Evolutionary conservation across 2,888 invertebrate genomes (phyloP).

Genomic region (Drosophila neonasuta): DNA sequence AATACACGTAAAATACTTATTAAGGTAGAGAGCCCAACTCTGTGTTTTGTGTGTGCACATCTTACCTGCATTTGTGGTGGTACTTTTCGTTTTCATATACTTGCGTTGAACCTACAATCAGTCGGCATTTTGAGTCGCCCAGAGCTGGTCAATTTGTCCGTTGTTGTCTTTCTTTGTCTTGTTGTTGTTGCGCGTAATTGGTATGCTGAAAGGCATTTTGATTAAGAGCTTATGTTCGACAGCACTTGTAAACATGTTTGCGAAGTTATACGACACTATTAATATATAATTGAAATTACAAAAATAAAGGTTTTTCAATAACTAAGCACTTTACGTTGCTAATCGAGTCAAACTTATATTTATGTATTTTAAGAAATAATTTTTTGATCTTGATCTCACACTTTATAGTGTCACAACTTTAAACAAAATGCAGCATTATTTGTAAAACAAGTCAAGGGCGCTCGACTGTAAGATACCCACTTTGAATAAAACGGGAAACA

Average conservation of each 20-base stretch:
- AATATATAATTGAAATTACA: conserved; percentile 46
- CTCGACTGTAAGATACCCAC: too few relatives aligned
- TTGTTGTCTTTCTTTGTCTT: conserved; percentile 32
- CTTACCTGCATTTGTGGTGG: conserved; percentile 13
- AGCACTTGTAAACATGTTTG: conserved; percentile 38
- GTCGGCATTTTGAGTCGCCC: conserved; percentile 27
- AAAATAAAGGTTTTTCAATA: not conserved
- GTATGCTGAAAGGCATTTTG: conserved; percentile 61
- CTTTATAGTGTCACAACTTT: too few relatives aligned
- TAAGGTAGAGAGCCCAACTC: conserved; percentile 3
- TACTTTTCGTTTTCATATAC: conserved; percentile 27
- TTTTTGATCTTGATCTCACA: too few relatives aligned
- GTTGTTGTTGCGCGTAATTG: conserved; percentile 50
- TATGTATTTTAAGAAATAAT: too few relatives aligned
- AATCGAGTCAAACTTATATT: too few relatives aligned
- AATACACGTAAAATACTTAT: conserved; percentile 27
- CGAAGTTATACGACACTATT: conserved; percentile 46
- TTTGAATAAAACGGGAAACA: too few relatives aligned
- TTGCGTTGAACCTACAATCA: conserved; percentile 46
- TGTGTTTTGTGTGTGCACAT: not conserved
- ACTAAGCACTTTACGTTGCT: too few relatives aligned
- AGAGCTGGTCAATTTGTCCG: conserved; percentile 47
- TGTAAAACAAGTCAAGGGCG: too few relatives aligned
- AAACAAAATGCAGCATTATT: too few relatives aligned
- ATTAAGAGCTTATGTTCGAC: conserved; percentile 39